phyloP scores from a whole-genome alignment of 2,113 vertebrate species.

The Lanius ludovicianus region DNA sequence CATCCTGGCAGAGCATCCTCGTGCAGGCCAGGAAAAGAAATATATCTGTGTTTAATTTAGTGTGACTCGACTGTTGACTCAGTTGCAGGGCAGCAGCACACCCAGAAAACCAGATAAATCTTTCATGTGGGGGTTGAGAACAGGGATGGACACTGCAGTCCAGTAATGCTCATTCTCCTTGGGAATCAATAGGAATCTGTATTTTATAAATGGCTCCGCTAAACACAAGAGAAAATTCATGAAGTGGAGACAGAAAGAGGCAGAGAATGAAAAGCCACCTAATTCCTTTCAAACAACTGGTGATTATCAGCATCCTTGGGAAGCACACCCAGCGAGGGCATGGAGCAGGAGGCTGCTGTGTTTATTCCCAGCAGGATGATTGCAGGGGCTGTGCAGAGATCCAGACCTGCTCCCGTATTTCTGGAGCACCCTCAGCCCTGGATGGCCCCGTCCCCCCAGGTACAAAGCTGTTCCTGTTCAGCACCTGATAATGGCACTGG shows the following conservation, averaged over 20 bases:
- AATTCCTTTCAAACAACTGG: conserved; percentile 13
- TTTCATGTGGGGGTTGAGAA: not conserved
- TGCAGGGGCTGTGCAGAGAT: not conserved
- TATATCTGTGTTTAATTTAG: conserved; percentile 40
- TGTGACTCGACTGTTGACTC: conserved; percentile 22
- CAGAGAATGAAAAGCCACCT: conserved; percentile 12
- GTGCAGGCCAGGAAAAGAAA: not conserved
- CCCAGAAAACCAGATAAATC: conserved; percentile 20
- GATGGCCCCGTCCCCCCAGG: not conserved
- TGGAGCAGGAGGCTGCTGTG: not conserved
- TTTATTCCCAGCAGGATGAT: not conserved
- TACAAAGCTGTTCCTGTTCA: not conserved
- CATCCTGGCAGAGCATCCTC: not conserved
- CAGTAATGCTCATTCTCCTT: conserved; percentile 38
- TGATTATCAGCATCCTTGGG: conserved; percentile 12
- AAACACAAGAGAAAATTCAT: conserved; percentile 49
- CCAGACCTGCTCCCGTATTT: not conserved
- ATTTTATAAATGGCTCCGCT: conserved; percentile 61
- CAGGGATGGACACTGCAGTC: conserved; percentile 28
- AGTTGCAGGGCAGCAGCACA: conserved; percentile 13
- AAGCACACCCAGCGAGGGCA: not conserved
- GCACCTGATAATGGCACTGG: not conserved
- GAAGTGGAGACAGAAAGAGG: not conserved
- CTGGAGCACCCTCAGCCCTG: not conserved
- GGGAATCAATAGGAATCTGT: conserved; percentile 65